These are phyloP conservation scores for Paragorgia papillata DNA, from an alignment of 92 coral and sea anemone species.

Conservation along the genomic window DNA sequence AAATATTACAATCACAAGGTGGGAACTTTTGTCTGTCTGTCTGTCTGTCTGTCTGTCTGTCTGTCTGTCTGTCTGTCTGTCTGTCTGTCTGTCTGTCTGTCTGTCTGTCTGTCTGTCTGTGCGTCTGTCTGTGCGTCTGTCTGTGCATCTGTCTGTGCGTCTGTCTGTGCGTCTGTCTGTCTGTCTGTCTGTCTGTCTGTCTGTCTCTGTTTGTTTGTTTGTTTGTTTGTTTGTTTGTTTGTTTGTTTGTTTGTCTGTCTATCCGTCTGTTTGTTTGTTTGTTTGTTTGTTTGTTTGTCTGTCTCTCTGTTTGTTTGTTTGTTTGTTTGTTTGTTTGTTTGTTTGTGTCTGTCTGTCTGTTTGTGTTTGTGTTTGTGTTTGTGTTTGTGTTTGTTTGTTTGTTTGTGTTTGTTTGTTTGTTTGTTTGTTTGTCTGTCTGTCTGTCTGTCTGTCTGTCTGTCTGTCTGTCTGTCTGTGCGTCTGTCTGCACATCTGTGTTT, in stretches of 20 bases:
- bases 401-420: not conserved
- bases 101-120: too few species aligned
- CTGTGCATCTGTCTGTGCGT: not conserved
- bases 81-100: too few species aligned
- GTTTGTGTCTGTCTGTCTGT: not conserved
- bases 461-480: not conserved
- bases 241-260: not conserved
- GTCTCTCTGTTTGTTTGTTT: not conserved
- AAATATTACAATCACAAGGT: slow-evolving; percentile 95
- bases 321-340: too few species aligned
- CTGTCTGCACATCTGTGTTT: too few species aligned
- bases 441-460: too few species aligned
- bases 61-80: too few species aligned
- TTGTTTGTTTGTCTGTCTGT: too few species aligned
- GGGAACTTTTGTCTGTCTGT: not conserved
- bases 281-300: not conserved
- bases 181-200: not conserved
- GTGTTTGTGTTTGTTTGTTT: not conserved
- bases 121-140: too few species aligned
- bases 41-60: too few species aligned
- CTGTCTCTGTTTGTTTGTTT: not conserved
- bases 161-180: not conserved
- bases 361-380: too few species aligned
- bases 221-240: too few species aligned
- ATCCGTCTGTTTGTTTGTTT: not conserved